A percentile compares a stretch with the other conserved stretches of the same genome.
phyloP scores from a whole-genome alignment of 2,888 invertebrate genomes.

The Linnaemya tessellans region DNA sequence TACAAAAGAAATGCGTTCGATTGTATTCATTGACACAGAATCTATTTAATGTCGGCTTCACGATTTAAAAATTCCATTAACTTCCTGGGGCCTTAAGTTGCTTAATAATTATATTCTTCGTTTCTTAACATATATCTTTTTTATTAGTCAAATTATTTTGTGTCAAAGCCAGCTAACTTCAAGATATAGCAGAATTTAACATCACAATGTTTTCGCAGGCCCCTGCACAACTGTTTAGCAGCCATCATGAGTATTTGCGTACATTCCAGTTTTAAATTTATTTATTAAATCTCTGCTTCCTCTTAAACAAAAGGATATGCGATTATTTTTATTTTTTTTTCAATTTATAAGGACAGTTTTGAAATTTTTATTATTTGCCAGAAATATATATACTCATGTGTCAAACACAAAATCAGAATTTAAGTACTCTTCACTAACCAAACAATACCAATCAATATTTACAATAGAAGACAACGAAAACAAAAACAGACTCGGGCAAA shows the following conservation, averaged over 20 bases:
- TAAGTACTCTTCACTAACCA: conserved; percentile 63
- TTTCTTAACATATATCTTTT: no score
- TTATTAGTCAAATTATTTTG: no score
- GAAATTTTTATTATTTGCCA: conserved; percentile 9
- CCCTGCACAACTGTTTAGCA: no score
- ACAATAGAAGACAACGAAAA: conserved; percentile 25
- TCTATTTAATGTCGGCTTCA: no score
- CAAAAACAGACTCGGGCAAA: background rate
- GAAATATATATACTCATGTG: conserved; percentile 59
- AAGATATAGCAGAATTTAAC: no score
- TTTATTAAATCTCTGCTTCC: background rate
- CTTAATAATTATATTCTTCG: no score
- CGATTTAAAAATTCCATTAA: no score
- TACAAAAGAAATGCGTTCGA: no score
- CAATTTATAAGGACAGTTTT: background rate
- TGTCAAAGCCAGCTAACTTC: no score
- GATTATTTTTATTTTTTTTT: background rate
- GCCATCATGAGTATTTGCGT: background rate
- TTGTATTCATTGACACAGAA: no score
- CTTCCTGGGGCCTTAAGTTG: no score
- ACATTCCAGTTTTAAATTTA: conserved; percentile 3
- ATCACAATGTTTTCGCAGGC: no score
- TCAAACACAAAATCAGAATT: conserved; percentile 70
- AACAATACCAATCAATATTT: conserved; percentile 66
- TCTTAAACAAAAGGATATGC: background rate